Base-by-base conservation (phyloP, 2,888 invertebrate genomes). In the Rhaphigaster nebulosa region DNA sequence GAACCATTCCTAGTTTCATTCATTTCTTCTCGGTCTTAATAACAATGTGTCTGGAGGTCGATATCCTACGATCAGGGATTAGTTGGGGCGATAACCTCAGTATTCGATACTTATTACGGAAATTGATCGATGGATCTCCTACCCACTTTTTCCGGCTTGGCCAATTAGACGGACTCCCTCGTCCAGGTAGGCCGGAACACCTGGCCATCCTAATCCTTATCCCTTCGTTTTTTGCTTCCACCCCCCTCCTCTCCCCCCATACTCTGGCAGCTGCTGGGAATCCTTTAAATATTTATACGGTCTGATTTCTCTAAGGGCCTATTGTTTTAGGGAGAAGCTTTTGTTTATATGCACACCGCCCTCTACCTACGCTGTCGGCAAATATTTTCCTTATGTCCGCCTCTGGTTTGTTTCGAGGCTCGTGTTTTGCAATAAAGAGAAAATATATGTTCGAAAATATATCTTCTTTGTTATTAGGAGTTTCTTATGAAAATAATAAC, bases 181-280 rank as follows among this genome's bases (percentile, higher is more conserved):
- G 3, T 10, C n/a, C 84, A 84, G 84, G 84, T 84, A 84, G 84
- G 4, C 6, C 4, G 26, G n/a, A 23, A 50, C 84, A 84, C 84
- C 84, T 84, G 84, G 84, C 84, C 84, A n/a, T n/a, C 84, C 84
- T 84, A 84, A 84, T 84, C 84, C 84, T 84, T 84, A 45, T 45
- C 84, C 84, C n/a, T n/a, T 10, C 13, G 23, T 84, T 84, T 84
- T 84, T 84, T 84, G 84, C 45, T 20, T 41, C 12, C 20, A 8
- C 80, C 41, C 38, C 80, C 26, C 45, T 20, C 80, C 12, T 5
- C 26, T 41, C 41, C 38, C 80, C 26, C 84, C 45, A 50, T 50
- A 41, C 8, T 15, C 84, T 18, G 45, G 20, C 45, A 41, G 45
- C 84, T 45, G 45, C 84, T 18, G 23, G 23, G 26, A 5, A 26